Evolutionary conservation across 2,888 invertebrate species (phyloP).

Genomic region (Zygaena filipendulae): DNA sequence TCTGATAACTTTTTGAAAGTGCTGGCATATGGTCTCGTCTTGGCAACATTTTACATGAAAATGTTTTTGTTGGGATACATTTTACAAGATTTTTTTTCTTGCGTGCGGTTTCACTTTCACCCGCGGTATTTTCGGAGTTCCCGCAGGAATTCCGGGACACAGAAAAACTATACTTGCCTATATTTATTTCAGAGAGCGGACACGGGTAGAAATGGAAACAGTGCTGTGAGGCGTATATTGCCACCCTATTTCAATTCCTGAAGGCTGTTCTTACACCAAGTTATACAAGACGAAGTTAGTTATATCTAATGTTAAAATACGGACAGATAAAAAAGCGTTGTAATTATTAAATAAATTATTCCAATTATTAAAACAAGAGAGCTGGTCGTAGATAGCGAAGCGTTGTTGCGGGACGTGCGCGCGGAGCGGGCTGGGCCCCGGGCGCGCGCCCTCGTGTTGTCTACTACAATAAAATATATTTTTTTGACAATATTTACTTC

Average conservation of each 20-base stretch:
- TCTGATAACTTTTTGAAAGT: too few species aligned
- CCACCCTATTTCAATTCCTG: conserved; percentile 66
- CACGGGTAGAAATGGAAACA: conserved; percentile 91
- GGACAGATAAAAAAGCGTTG: conserved; percentile 65
- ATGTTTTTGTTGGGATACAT: too few species aligned
- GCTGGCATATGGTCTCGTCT: too few species aligned
- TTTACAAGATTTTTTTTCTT: too few species aligned
- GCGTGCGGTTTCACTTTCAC: too few species aligned
- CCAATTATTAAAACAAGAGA: conserved; percentile 67
- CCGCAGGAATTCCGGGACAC: too few species aligned
- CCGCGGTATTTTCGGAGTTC: too few species aligned
- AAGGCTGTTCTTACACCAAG: conserved; percentile 70
- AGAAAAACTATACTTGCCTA: too few species aligned
- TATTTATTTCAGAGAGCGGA: conserved; percentile 54
- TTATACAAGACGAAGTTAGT: conserved; percentile 68
- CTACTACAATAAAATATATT: conserved; percentile 70
- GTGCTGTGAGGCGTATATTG: conserved; percentile 81
- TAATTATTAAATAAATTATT: conserved; percentile 71
- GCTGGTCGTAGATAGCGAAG: conserved; percentile 65
- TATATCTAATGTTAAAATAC: conserved; percentile 66
- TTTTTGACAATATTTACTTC: conserved; percentile 57
- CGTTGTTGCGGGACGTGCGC: conserved; percentile 64
- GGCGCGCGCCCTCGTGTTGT: conserved; percentile 62
- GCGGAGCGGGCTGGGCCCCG: conserved; percentile 60
- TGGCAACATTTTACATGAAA: too few species aligned